A percentile compares a stretch with the other conserved stretches of the same genome.
Evolutionary conservation across 2,888 invertebrate genomes (phyloP).

Genomic region (Tachina lurida): DNA sequence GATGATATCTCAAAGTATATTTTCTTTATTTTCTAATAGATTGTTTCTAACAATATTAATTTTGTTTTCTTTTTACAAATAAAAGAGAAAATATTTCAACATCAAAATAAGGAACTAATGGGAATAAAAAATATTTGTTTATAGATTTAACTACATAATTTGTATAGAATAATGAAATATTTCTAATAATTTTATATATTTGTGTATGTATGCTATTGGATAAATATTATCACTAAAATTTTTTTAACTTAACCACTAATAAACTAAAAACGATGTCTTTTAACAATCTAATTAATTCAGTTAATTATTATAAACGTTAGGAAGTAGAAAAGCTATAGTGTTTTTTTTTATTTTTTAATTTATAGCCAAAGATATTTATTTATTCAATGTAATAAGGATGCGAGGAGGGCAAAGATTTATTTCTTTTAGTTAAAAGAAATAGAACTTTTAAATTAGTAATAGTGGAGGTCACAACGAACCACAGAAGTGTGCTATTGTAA

Average conservation of each 20-base stretch:
- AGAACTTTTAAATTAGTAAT: no score
- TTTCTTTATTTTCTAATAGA: slow-evolving; percentile 15
- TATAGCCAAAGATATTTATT: neutral
- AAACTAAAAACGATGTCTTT: slow-evolving; percentile 55
- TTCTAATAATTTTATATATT: slow-evolving; percentile 11
- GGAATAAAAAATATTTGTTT: slow-evolving; percentile 31
- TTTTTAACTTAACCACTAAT: slow-evolving; percentile 23
- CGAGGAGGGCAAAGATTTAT: no score
- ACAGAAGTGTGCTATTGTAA: no score
- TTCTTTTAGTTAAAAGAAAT: no score
- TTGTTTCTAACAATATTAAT: slow-evolving; percentile 23
- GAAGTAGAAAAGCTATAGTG: slow-evolving; percentile 23
- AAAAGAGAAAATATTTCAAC: slow-evolving; percentile 20
- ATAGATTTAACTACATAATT: slow-evolving; percentile 47
- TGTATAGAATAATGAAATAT: slow-evolving; percentile 13
- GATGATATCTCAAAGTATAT: slow-evolving; percentile 24
- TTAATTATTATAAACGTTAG: slow-evolving; percentile 4
- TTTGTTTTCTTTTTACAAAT: slow-evolving; percentile 30
- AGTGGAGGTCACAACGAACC: no score
- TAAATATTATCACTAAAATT: slow-evolving; percentile 28
- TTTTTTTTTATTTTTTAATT: neutral
- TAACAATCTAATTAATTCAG: slow-evolving; percentile 33
- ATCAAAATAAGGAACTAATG: slow-evolving; percentile 13
- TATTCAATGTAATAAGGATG: neutral
- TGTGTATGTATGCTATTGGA: slow-evolving; percentile 19